A percentile compares a stretch with the other conserved stretches of the same genome.
Evolutionary conservation across 2,888 invertebrate genomes (phyloP).

Genomic region (Troilus luridus): DNA sequence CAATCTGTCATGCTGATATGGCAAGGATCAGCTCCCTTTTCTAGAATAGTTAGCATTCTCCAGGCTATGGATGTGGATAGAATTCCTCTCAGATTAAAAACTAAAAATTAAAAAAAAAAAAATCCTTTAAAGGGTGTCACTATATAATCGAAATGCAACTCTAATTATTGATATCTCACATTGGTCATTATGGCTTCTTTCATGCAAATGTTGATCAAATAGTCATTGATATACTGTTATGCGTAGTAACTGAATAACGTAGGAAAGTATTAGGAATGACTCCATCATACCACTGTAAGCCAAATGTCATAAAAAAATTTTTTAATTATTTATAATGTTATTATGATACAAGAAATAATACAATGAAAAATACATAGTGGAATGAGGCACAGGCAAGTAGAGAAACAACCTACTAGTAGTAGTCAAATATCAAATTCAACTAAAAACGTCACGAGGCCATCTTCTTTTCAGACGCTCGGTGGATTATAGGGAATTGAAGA

Average conservation of each 20-base stretch:
- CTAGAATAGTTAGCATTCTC: not conserved
- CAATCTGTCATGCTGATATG: constrained; percentile 42
- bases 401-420: no score
- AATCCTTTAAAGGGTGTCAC: not conserved
- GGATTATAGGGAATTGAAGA: no score
- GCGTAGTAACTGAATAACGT: not conserved
- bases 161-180: not conserved
- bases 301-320: no score
- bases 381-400: not conserved
- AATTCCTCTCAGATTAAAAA: not conserved
- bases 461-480: not conserved
- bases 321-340: no score
- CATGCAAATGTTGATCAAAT: no score
- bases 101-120: not conserved
- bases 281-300: no score
- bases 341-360: not conserved
- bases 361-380: not conserved
- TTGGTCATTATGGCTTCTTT: no score
- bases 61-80: not conserved
- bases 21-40: not conserved
- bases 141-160: not conserved
- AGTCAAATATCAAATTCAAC: no score
- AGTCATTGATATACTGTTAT: not conserved
- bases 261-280: no score
- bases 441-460: not conserved